A percentile compares a stretch with the other conserved stretches of the same genome.
phyloP scores from a whole-genome alignment of 2,113 vertebrate species.

The Megaceryle maxima region DNA sequence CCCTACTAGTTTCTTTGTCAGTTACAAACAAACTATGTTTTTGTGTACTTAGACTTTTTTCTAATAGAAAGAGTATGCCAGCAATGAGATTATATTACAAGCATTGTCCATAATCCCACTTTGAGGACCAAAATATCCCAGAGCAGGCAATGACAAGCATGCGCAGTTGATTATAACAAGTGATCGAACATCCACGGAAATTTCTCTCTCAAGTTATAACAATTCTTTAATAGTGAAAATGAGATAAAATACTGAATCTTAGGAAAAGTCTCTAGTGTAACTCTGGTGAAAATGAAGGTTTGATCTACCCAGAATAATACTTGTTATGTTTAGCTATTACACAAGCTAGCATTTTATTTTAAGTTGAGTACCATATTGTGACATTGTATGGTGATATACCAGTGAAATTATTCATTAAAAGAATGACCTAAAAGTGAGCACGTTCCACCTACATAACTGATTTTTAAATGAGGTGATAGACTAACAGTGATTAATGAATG shows the following conservation, averaged over 20 bases:
- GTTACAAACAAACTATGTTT: neutral
- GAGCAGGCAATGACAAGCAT: neutral
- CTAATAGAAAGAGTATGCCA: neutral
- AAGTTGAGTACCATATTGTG: neutral
- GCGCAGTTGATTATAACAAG: neutral
- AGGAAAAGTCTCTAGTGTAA: neutral
- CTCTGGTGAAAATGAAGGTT: neutral
- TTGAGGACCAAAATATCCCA: neutral
- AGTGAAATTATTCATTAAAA: neutral
- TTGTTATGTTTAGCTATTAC: neutral
- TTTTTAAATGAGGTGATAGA: slow-evolving; percentile 4
- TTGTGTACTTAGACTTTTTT: neutral
- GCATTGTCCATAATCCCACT: neutral
- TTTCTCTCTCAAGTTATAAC: neutral
- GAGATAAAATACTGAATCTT: neutral
- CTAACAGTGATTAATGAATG: neutral
- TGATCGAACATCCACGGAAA: neutral
- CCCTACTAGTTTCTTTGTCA: neutral
- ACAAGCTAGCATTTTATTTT: neutral
- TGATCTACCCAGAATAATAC: neutral
- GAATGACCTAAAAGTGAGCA: neutral
- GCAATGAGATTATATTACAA: neutral
- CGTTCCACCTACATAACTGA: neutral
- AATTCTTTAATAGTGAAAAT: neutral
- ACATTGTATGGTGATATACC: neutral